Conservation (phyloP, 2,113 vertebrate species). For the Odontesthes bonariensis region DNA sequence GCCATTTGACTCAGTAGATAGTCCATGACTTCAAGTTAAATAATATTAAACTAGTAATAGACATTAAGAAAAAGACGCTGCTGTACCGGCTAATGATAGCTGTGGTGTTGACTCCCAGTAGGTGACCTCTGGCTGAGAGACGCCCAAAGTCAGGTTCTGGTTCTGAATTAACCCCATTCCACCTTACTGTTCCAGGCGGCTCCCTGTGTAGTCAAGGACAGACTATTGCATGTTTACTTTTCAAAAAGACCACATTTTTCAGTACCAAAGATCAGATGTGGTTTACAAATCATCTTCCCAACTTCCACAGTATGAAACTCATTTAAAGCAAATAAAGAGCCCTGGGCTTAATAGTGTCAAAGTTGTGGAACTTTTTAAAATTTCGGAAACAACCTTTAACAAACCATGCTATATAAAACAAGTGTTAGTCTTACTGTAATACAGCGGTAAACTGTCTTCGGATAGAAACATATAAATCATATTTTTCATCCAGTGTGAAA, state of each 20-base stretch:
- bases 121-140: conserved; percentile 35
- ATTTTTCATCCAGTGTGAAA: neutral
- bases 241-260: no score
- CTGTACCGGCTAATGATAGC: conserved; percentile 49
- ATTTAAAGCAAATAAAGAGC: no score
- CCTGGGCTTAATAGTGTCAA: no score
- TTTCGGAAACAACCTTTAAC: no score
- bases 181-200: neutral
- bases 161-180: conserved; percentile 51
- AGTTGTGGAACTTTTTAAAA: no score
- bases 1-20: neutral
- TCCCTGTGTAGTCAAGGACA: conserved; percentile 9
- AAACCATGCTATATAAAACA: no score
- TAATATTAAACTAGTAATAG: neutral
- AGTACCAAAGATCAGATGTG: no score
- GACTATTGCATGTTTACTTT: no score
- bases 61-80: neutral
- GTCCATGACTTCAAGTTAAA: neutral
- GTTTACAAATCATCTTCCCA: no score
- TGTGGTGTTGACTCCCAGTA: conserved; percentile 45
- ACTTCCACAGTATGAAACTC: no score
- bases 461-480: neutral
- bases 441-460: no score
- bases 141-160: conserved; percentile 55
- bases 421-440: no score